Evolutionary conservation across 2,888 invertebrate genomes (phyloP).

Genomic region (Phaonia tiefii): DNA sequence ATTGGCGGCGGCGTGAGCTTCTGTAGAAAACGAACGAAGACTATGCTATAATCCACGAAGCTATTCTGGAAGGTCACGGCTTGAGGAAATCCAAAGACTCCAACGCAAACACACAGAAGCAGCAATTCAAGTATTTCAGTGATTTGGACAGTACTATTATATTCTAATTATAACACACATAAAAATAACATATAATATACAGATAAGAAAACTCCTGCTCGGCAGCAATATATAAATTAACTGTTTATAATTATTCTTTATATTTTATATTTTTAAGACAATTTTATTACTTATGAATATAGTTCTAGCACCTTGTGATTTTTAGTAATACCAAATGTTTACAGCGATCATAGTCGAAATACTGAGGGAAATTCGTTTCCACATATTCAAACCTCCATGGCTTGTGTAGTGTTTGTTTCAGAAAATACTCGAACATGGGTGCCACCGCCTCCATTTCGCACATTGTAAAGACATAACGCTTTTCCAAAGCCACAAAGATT

Average conservation of each 20-base stretch:
- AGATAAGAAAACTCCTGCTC: too few relatives aligned
- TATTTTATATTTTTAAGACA: constrained; percentile 10
- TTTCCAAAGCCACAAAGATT: constrained; percentile 90
- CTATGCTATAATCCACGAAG: too few relatives aligned
- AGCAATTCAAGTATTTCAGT: too few relatives aligned
- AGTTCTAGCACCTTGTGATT: constrained; percentile 80
- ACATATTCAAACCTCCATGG: constrained; percentile 84
- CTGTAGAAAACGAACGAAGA: too few relatives aligned
- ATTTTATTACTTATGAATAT: constrained; percentile 26
- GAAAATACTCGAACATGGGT: constrained; percentile 92
- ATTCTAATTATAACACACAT: too few relatives aligned
- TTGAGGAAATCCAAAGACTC: too few relatives aligned
- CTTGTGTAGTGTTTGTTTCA: constrained; percentile 80
- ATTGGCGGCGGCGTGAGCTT: too few relatives aligned
- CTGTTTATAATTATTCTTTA: constrained; percentile 28
- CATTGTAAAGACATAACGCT: constrained; percentile 92
- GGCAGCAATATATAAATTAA: constrained; percentile 3
- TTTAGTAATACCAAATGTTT: constrained; percentile 89
- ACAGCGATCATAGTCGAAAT: constrained; percentile 90
- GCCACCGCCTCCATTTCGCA: constrained; percentile 91
- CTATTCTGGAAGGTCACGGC: too few relatives aligned
- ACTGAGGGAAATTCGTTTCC: constrained; percentile 88
- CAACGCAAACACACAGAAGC: too few relatives aligned
- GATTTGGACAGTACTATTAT: too few relatives aligned
- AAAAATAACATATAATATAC: too few relatives aligned